These are phyloP conservation scores for Aporophyla lueneburgensis DNA, from an alignment of 2,888 invertebrate genomes.

Conservation along the genomic window DNA sequence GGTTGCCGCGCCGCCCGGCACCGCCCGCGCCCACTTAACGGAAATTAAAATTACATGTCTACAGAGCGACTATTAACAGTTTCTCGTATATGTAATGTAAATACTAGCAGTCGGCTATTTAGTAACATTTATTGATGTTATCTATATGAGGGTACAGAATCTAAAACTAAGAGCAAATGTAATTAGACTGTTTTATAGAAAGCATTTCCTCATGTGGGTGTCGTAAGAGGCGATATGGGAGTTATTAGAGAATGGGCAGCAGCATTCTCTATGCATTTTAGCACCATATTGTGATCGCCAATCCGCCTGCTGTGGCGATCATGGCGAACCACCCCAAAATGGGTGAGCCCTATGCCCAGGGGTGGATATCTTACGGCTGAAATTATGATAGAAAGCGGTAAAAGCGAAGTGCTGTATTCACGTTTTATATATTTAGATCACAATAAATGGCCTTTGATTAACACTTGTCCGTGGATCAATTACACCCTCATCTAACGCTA, in stretches of 20 bases:
- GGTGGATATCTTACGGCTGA: no score
- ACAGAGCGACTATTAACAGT: conserved; percentile 49
- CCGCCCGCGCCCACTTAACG: conserved; percentile 75
- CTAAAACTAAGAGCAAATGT: not conserved
- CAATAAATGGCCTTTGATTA: not conserved
- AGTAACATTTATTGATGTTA: conserved; percentile 4
- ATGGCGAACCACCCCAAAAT: no score
- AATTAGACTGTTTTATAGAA: not conserved
- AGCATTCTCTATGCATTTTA: no score
- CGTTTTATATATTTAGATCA: not conserved
- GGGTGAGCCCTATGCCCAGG: no score
- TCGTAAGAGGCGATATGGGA: no score
- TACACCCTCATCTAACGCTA: no score
- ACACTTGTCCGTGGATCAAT: no score
- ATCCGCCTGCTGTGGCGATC: no score
- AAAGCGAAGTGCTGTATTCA: not conserved
- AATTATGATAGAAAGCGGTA: no score
- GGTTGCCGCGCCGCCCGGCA: conserved; percentile 51
- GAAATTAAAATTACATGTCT: conserved; percentile 82
- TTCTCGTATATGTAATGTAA: conserved; percentile 40
- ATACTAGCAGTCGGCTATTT: conserved; percentile 21
- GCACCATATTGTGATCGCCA: no score
- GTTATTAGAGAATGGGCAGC: no score
- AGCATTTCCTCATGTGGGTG: no score
- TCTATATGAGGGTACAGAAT: not conserved